Evolutionary conservation across 2,113 vertebrate genomes (phyloP).

Genomic region (Dipodomys merriami): DNA sequence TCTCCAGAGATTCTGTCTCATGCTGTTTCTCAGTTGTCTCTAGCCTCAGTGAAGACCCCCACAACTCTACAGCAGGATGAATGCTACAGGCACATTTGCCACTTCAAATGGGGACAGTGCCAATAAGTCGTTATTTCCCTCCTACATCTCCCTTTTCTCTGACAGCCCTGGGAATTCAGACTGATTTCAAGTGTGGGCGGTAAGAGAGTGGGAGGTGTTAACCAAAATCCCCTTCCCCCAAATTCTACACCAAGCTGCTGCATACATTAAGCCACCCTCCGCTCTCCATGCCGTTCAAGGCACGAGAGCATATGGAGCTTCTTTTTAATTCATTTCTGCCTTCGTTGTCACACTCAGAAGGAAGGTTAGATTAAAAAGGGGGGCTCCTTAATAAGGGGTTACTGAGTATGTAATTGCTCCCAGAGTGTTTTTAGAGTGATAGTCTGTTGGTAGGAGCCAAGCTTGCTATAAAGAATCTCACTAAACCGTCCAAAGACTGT

Average conservation of each 20-base stretch:
- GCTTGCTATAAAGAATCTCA: constrained; percentile 51
- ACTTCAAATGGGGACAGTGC: background rate
- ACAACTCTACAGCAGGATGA: constrained; percentile 4
- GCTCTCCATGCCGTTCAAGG: background rate
- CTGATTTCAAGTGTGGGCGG: constrained; percentile 34
- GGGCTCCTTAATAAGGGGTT: constrained; percentile 69
- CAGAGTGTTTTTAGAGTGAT: constrained; percentile 62
- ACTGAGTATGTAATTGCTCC: constrained; percentile 72
- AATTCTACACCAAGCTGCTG: background rate
- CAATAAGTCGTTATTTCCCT: background rate
- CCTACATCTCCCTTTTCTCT: constrained; percentile 36
- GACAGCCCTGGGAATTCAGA: constrained; percentile 5
- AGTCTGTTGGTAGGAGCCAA: constrained; percentile 27
- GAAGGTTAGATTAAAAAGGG: constrained; percentile 63
- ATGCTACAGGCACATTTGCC: background rate
- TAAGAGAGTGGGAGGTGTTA: constrained; percentile 57
- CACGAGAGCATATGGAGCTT: background rate
- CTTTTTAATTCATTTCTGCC: constrained; percentile 47
- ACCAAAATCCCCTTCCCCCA: constrained; percentile 26
- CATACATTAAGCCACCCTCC: background rate
- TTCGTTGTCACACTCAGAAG: constrained; percentile 46
- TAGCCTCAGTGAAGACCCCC: background rate
- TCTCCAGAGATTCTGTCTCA: background rate
- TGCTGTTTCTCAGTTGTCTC: background rate
- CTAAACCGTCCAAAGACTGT: constrained; percentile 45